Evolutionary conservation across 2,113 vertebrate species (phyloP), one percentile per base, ranked within the genome.

Genomic region (Halcyon senegalensis): DNA sequence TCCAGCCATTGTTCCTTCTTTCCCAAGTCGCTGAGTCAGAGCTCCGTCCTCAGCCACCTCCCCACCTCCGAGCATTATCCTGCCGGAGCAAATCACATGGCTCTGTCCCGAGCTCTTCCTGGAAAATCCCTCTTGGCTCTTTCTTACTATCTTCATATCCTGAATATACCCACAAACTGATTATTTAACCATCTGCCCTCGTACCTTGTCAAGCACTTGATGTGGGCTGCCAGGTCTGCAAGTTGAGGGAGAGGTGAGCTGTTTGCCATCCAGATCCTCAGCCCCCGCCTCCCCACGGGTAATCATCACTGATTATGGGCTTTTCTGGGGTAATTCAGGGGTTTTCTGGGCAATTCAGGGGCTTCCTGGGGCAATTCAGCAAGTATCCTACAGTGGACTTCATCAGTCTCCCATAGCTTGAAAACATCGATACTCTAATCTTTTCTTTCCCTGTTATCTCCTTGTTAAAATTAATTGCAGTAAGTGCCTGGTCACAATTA

Each of bases 271-370:
- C 43, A 43, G 43, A 43, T 43, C 43, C 43, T 43, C 6, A 9
- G 46, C 3, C 77, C 31, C 46, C 73, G 6, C 24, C 10, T 1
- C 6, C 35, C 48, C 53, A 35, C 4, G 1, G 35, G 4, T 0
- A 4, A 4, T 2, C 59, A 6, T 48, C 17, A 1, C 39, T 1
- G 17, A 0, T 6, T 0, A 46, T 2, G 55, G 41, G 44, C 20
- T 4, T 46, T 9, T 14, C 68, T 3, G 0, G 27, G 53, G 2
- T 41, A 10, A 5, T 2, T 8, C 64, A 2, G 33, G 46, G 46
- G 46, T 20, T 21, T 48, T 48, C 46, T 48, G 46, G 20, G 9
- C 11, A 10, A 50, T 12, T 50, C 48, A 50, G 48, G 15, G 59
- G 8, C 3, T 33, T 11, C 11, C 73, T 3, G 0, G 27, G 53